Evolutionary conservation across 2,888 invertebrate genomes (phyloP).

Genomic region (Diplazon laetatorius): DNA sequence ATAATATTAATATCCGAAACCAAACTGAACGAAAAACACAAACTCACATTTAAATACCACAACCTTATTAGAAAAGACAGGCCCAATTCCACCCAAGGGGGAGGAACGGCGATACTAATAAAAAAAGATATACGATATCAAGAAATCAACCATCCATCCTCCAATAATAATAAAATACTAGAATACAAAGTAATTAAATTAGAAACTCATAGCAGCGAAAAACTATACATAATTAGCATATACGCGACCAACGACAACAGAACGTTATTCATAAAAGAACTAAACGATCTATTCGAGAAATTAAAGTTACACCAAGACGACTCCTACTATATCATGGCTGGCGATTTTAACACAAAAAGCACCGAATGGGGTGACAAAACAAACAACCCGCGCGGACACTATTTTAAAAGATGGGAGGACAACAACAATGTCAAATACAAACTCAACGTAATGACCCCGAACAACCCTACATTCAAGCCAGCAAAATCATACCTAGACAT

Average conservation of each 20-base stretch:
- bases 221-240: background rate
- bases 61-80: constrained; percentile 41
- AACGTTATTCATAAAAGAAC: background rate
- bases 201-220: background rate
- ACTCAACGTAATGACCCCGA: constrained; percentile 12
- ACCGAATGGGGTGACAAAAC: background rate
- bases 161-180: background rate
- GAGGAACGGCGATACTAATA: constrained; percentile 46
- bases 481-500: constrained; percentile 20
- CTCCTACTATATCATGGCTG: constrained; percentile 27
- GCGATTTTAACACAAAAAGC: constrained; percentile 31
- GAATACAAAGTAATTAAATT: background rate
- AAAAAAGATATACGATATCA: constrained; percentile 18
- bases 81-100: constrained; percentile 42
- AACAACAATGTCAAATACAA: constrained; percentile 13
- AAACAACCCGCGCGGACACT: constrained; percentile 4
- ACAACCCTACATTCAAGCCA: constrained; percentile 22
- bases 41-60: constrained; percentile 40
- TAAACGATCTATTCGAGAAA: constrained; percentile 4
- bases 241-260: background rate
- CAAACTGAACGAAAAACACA: constrained; percentile 29
- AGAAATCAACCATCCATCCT: background rate
- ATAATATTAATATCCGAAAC: constrained; percentile 31
- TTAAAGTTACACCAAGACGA: background rate
- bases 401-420: constrained; percentile 10